A percentile compares a stretch with the other conserved stretches of the same genome.
These are phyloP conservation scores for Clarias magur DNA, from an alignment of 2,113 vertebrate genomes.

Conservation along the genomic window DNA sequence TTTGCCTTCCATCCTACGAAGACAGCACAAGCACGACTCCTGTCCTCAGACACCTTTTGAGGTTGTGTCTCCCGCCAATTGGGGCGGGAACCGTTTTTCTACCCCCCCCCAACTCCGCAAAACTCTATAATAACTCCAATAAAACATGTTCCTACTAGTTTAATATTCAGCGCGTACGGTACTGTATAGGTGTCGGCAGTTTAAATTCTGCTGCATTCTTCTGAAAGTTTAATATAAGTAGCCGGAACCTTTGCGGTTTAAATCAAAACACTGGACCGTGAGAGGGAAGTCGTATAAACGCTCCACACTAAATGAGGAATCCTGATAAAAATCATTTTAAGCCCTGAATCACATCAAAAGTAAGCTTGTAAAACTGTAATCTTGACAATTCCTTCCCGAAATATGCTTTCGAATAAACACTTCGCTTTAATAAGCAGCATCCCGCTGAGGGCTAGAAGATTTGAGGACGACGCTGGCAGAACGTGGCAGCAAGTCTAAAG, in stretches of 20 bases:
- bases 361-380: background rate
- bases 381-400: background rate
- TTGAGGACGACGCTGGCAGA: background rate
- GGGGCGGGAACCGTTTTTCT: too few species aligned
- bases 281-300: background rate
- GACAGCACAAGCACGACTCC: background rate
- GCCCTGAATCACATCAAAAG: background rate
- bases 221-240: background rate
- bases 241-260: background rate
- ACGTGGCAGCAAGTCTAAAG: background rate
- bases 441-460: background rate
- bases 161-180: background rate
- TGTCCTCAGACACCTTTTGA: too few species aligned
- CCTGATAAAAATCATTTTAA: background rate
- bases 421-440: slow-evolving; percentile 1
- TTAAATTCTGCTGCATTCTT: background rate
- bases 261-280: background rate
- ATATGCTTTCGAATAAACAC: slow-evolving; percentile 15
- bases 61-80: background rate
- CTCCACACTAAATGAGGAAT: background rate
- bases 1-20: background rate
- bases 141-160: background rate
- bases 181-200: too few species aligned
- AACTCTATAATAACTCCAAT: background rate
- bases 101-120: background rate